Evolutionary conservation across 1,140 invertebrate genomes (phyloP), one percentile per base, ranked within the genome.

Genomic region (Temnothorax longispinosus): DNA sequence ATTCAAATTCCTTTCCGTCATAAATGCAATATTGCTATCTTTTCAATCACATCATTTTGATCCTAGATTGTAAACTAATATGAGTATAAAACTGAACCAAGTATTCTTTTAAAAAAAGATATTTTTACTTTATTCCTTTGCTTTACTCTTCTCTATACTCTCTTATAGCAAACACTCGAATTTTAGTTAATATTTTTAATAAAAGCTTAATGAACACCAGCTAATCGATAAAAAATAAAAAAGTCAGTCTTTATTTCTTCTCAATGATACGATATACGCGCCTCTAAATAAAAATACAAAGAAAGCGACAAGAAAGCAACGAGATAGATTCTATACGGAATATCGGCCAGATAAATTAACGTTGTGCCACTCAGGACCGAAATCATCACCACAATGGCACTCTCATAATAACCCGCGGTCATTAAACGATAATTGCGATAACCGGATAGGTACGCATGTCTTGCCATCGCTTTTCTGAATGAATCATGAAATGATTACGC

Each of bases 401-500:
- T 85, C 56, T 62, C 44, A 32, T 80, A 13, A 15, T 15, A 35
- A 8, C 3, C 35, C 8, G 13, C 56, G 80, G 76, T 89, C 58
- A 56, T 81, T 80, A 74, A 27, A 27, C 58, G 44, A 64, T 75
- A 54, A 85, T 88, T 69, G 71, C 58, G 69, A 62, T 71, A 85
- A 62, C 50, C 67, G 6, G n/a, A 58, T 72, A 64, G 11, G 13
- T 47, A 89, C 74, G 58, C 69, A 77, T 77, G 71, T 87, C 84
- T 67, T 15, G 54, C 65, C 44, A 8, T 32, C 7, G 32, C 35
- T 76, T 44, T 58, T 15, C 50, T 27, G 41, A 32, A 90, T 81
- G 69, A 84, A 58, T 54, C 64, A 64, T 76, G 78, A 89, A 89
- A 88, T 69, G 69, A 80, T 90, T 87, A 87, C 44, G 60, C 56